Evolutionary conservation across 2,797 vertebrate species (phyloP), one percentile per base, ranked within the genome.

Genomic region (Oreochromis grahami): DNA sequence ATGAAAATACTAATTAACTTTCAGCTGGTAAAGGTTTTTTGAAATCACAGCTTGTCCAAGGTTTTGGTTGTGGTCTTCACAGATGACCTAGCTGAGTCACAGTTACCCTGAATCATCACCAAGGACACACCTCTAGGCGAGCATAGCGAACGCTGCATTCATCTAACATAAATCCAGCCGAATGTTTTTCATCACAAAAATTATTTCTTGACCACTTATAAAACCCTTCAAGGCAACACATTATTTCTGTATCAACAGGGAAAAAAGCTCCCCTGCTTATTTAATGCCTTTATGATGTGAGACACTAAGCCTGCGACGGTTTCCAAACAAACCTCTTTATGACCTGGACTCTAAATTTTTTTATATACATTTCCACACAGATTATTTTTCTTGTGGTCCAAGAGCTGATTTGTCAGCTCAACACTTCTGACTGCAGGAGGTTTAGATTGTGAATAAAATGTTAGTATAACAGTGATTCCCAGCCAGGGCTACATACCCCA

Each of bases 51-150:
- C 15, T 77, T 29, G 70, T 21, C 13, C 21, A 5, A 53, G 48
- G 43, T 53, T 58, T 14, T 10, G 38, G 78, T 56, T 36, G 15
- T 7, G n/a, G 24, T 36, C 29, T 34, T 78, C 76, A 48, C 3
- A 19, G 63, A 50, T 48, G 60, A 79, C 12, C 65, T n/a, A 13
- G 38, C 45, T 79, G 74, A 90, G 68, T 86, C 87, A 80, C 21
- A 12, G 72, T 41, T 78, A 55, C 68, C 43, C 60, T 24, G 50
- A 84, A 77, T 74, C 78, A 76, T 56, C 63, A 79, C 7, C 9
- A 5, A 70, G 70, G 76, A 87, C 76, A 48, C 38, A 81, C 68
- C 74, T 78, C 6, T 17, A 70, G 83, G 79, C 50, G n/a, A 63
- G 17, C 2, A 9, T 1, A 26, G 8, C 8, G 29, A 51, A 63